Evolutionary conservation across 1,140 invertebrate genomes (phyloP).

Genomic region (Drosophila nigrodunni): DNA sequence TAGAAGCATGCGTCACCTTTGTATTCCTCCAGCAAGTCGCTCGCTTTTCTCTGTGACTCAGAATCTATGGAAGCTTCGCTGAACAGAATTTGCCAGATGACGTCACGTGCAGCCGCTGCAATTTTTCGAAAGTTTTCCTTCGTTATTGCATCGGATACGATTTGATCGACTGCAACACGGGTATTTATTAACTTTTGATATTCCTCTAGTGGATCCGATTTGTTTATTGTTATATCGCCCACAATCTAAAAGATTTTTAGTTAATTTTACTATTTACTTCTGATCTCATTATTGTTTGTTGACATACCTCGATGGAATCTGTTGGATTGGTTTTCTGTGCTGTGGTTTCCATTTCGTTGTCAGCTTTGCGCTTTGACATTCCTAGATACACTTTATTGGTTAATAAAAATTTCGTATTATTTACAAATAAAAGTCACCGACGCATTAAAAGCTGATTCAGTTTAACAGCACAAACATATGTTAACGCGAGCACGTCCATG

Average conservation of each 20-base stretch:
- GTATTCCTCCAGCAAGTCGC: slow-evolving; percentile 59
- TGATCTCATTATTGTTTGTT: not conserved
- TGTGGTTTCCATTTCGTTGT: slow-evolving; percentile 43
- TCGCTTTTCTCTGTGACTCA: slow-evolving; percentile 59
- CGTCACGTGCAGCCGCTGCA: slow-evolving; percentile 49
- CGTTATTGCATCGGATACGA: slow-evolving; percentile 58
- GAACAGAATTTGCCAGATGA: slow-evolving; percentile 69
- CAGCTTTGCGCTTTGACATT: slow-evolving; percentile 64
- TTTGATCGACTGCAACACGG: slow-evolving; percentile 54
- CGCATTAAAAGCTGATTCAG: too few species aligned
- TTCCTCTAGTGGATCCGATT: slow-evolving; percentile 49
- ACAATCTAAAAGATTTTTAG: not conserved
- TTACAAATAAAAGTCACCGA: too few species aligned
- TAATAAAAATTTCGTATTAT: too few species aligned
- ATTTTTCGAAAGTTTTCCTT: slow-evolving; percentile 60
- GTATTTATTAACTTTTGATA: slow-evolving; percentile 57
- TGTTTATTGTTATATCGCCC: slow-evolving; percentile 36
- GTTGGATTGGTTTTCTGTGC: slow-evolving; percentile 30
- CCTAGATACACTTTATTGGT: not conserved
- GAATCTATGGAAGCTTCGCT: not conserved
- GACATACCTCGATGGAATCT: slow-evolving; percentile 30
- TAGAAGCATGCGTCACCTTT: slow-evolving; percentile 71
- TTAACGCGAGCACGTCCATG: too few species aligned
- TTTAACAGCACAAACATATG: too few species aligned
- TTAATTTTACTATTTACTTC: not conserved